Conservation (phyloP, 2,113 vertebrate genomes). For the Odontophorus gujanensis region DNA sequence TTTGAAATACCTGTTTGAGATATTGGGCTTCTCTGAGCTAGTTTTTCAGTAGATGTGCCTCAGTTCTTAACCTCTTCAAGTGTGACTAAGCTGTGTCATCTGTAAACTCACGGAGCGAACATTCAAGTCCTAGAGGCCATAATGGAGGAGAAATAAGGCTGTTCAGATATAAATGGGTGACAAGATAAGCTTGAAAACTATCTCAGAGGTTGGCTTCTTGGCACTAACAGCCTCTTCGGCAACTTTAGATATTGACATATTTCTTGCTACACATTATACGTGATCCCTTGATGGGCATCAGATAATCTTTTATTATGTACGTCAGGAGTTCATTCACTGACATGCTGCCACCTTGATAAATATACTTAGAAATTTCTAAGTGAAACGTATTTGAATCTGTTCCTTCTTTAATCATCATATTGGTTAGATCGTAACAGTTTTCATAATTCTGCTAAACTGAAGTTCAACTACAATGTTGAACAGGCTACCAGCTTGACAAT, state of each 20-base stretch:
- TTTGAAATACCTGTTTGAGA: background rate
- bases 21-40: background rate
- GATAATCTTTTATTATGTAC: background rate
- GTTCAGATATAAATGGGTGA: background rate
- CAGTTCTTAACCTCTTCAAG: rapidly evolving
- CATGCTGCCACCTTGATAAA: slow-evolving; percentile 8
- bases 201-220: background rate
- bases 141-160: background rate
- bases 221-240: background rate
- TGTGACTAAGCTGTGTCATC: background rate
- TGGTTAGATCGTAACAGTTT: slow-evolving; percentile 5
- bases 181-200: background rate
- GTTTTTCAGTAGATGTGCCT: background rate
- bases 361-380: slow-evolving; percentile 40
- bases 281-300: background rate
- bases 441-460: background rate
- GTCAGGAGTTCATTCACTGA: slow-evolving; percentile 1
- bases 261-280: background rate
- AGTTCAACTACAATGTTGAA: slow-evolving; percentile 1
- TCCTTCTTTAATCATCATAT: background rate
- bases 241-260: background rate
- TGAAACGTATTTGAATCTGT: background rate
- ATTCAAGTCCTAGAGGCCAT: background rate
- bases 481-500: slow-evolving; percentile 1
- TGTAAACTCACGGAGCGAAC: background rate